Conservation (phyloP, 1,140 invertebrate genomes). For the Oncopodura yosiiana region DNA sequence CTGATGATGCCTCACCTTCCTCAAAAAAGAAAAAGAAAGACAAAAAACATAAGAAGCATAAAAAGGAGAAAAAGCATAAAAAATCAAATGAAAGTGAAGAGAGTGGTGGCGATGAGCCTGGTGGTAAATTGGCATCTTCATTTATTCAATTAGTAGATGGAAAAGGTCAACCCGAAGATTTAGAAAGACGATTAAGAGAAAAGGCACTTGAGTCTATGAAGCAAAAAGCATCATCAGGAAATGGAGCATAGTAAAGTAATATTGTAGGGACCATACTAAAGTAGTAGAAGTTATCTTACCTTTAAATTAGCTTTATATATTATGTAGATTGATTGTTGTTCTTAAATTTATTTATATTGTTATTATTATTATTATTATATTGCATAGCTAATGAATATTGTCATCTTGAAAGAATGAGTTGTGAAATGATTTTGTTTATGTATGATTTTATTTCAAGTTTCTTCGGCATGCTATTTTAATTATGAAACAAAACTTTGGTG, state of each 20-base stretch:
- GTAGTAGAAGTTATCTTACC: too few species aligned
- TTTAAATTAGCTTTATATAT: background rate
- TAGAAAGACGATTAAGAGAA: slow-evolving; percentile 77
- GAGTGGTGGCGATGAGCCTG: slow-evolving; percentile 30
- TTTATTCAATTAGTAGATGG: slow-evolving; percentile 4
- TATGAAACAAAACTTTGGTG: background rate
- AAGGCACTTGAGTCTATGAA: slow-evolving; percentile 68
- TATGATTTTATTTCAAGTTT: too few species aligned
- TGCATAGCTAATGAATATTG: too few species aligned
- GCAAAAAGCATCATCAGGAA: slow-evolving; percentile 34
- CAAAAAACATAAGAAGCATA: slow-evolving; percentile 56
- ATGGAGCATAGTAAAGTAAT: too few species aligned
- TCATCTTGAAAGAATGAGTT: too few species aligned
- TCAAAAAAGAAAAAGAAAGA: slow-evolving; percentile 60
- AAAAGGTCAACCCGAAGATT: slow-evolving; percentile 54
- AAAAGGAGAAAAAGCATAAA: slow-evolving; percentile 41
- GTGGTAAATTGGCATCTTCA: slow-evolving; percentile 13
- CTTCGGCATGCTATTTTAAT: too few species aligned
- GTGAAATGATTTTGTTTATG: too few species aligned
- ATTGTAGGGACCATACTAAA: too few species aligned
- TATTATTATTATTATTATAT: too few species aligned
- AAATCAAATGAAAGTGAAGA: slow-evolving; percentile 29
- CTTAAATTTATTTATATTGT: background rate
- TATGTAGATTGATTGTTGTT: background rate
- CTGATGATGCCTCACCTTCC: too few species aligned